Base-by-base conservation (phyloP, 2,888 invertebrate genomes). In the Coleophora deauratella region DNA sequence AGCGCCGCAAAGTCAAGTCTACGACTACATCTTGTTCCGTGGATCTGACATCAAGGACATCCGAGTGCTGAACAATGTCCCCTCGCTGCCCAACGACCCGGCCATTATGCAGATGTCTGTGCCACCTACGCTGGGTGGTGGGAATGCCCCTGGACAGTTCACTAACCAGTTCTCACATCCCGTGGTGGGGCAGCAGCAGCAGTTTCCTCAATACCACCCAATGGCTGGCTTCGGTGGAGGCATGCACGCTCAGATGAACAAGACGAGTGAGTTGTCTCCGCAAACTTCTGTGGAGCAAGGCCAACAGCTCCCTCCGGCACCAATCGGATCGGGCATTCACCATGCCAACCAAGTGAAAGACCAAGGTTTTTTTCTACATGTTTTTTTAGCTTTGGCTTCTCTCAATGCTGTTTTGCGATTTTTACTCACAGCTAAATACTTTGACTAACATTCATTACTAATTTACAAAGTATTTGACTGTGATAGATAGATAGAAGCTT, bases 11-110 rank as follows among this genome's bases (percentile, higher is more conserved):
- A 97, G 96, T 84, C 98, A 99, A 80, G 94, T 99, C 41, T 99
- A 98, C 78, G 99, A 99, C 73, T 99, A 98, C 82, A 99, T 99
- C 66, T 90, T 99, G 58, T 99, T 99, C 86, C 91, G 98, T 55
- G 99, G 99, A 36, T 93, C 96, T 52, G 99, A 99, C 78, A 99
- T 99, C 68, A 99, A 99, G 87, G 99, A 99, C 77, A 96, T 99
- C 66, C 91, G 97, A 74, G 97, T 99, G 38, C 93, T 99, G 46
- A 96, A 94, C 80, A 93, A 92, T 87, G 92, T 91, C 40, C 90
- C 92, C 51, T 91, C 93, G 40, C 87, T 95, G 66, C 95, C 96
- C 50, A 97, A 97, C 85, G 99, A 99, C 88, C 99, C 99, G 45
- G 99, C 99, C 47, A 99, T 99, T 80, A 97, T 99, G 86, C 91